Evolutionary conservation across 2,113 vertebrate species (phyloP), one percentile per base, ranked within the genome.

Genomic region (Stegastes partitus): DNA sequence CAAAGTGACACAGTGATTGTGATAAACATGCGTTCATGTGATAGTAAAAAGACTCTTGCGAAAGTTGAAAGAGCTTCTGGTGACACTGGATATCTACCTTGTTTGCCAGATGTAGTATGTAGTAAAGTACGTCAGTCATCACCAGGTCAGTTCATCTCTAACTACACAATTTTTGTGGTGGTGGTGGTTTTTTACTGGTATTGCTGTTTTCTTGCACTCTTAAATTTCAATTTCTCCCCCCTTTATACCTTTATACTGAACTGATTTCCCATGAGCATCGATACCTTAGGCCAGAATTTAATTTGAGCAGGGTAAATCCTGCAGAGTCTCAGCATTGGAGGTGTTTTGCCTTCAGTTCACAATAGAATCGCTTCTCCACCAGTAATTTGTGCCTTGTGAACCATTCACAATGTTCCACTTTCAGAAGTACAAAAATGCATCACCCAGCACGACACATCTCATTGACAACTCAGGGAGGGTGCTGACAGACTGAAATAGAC

Each of bases 201-300:
- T 21, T 25, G 18, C 47, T 8, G 25, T 25, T 50, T 45, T 28
- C 45, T 49, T 4, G 10, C n/a, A 0, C 25, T 65, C 21, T 49
- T 1, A 10, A 28, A 11, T 55, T 68, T 74, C 2, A 8, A 78
- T 78, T 74, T 63, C 63, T 65, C 70, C n/a, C n/a, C n/a, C n/a
- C n/a, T n/a, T n/a, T n/a, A 47, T 53, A 58, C 57, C 47, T 22
- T 28, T 23, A 18, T 62, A 28, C 62, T 16, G 44, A 73, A 51
- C 51, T 64, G 19, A 69, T 77, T 81, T 64, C 68, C 77, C 37
- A 18, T 4, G 9, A 63, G 68, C 50, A n/a, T 45, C 51, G 15
- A 2, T 26, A n/a, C 44, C 39, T n/a, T 26, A 16, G 39, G 31
- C 3, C 3, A 16, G n/a, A 68, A 45, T 73, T 57, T 11, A 31